Conservation (phyloP, 2,113 vertebrate species). For the Hypomesus transpacificus region DNA sequence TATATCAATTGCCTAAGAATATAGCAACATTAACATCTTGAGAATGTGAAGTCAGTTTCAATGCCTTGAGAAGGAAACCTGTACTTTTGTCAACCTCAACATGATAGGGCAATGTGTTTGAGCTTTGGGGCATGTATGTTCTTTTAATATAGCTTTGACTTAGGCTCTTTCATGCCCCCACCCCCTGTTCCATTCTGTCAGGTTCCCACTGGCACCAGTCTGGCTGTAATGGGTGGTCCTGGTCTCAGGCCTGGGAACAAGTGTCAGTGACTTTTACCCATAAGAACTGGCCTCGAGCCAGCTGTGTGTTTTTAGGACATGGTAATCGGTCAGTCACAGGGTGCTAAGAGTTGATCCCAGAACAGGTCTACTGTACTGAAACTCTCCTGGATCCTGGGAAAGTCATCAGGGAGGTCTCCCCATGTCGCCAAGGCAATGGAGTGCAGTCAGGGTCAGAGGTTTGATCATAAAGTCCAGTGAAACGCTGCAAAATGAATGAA, state of each 20-base stretch:
- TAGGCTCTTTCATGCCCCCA: not conserved
- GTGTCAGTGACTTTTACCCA: not conserved
- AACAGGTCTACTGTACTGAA: slow-evolving; percentile 11
- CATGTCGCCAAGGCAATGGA: slow-evolving; percentile 32
- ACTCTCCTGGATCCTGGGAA: slow-evolving; percentile 44
- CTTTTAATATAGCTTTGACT: not conserved
- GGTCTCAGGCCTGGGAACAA: slow-evolving; percentile 46
- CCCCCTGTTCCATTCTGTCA: not conserved
- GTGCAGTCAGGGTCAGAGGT: slow-evolving; percentile 42
- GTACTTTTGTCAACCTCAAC: not conserved
- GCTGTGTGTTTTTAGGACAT: not conserved
- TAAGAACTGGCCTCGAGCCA: slow-evolving; percentile 21
- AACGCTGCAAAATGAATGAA: slow-evolving; percentile 30
- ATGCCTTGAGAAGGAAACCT: not conserved
- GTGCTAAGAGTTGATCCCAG: slow-evolving; percentile 20
- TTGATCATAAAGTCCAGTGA: slow-evolving; percentile 44
- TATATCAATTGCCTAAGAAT: too few relatives aligned
- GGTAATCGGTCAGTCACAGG: not conserved
- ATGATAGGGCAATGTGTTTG: not conserved
- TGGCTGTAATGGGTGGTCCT: slow-evolving; percentile 20
- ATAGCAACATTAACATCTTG: too few relatives aligned
- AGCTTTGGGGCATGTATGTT: not conserved
- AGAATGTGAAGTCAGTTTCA: slow-evolving; percentile 10
- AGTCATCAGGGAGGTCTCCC: slow-evolving; percentile 43
- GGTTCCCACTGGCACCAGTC: slow-evolving; percentile 29